Base-by-base conservation (phyloP, 2,113 vertebrate genomes). In the Sinocyclocheilus anophthalmus region DNA sequence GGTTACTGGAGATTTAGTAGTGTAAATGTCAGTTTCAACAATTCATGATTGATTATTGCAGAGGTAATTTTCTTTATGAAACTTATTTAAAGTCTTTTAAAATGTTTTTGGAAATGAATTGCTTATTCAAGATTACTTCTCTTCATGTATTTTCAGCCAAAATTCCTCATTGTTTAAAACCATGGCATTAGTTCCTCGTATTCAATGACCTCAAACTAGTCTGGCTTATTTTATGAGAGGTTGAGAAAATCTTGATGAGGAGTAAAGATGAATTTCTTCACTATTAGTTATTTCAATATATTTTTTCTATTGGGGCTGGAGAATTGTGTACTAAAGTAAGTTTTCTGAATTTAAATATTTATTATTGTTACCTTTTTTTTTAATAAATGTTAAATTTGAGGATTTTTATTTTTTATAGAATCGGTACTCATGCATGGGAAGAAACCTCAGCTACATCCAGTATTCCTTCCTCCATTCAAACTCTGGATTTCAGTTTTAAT, bases 401-500 rank as follows among this genome's bases (percentile, higher is more conserved):
- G 30, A 33, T 45, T 9, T 73, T 18, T 77, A 45, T 57, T 45
- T 30, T 76, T 16, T 80, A 11, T 11, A 63, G n/a, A 12, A 55
- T n/a, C 18, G 5, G 13, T 88, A 86, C 50, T 86, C 81, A 0
- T 84, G 87, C 67, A 63, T 59, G 63, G 81, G 76, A 61, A 81
- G 81, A 72, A 88, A 88, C 78, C 87, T 88, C n/a, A 76, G 65
- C 3, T 59, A 81, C 85, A 33, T 2, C 14, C 5, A 84, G 69
- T 61, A 61, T 88, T 55, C 57, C 81, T 24, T 76, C 33, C 1
- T 80, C 75, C 1, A 18, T 86, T 14, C 42, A 84, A 48, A 84
- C 4, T 10, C 67, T 88, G 81, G 81, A 86, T 26, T 88, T 88
- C 45, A 88, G 84, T 75, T 88, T 84, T 76, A 88, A 84, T 37